Evolutionary conservation across 1,140 invertebrate genomes (phyloP).

Genomic region (Drosophila pachea): DNA sequence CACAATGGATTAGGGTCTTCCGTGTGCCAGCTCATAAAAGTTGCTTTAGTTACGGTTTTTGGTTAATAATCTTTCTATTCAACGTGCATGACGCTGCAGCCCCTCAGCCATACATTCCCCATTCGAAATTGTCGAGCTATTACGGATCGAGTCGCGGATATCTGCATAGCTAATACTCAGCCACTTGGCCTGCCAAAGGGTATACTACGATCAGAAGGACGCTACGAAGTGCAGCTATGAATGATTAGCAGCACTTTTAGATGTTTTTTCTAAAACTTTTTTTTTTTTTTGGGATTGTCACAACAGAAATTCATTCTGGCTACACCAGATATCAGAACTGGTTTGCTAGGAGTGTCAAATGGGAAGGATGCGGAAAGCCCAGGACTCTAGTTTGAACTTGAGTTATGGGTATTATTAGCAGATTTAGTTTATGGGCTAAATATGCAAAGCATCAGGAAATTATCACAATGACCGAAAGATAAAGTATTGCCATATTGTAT

Average conservation of each 20-base stretch:
- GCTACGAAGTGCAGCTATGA: constrained; percentile 22
- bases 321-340: no score
- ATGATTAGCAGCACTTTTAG: constrained; percentile 37
- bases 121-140: constrained; percentile 18
- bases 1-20: constrained; percentile 61
- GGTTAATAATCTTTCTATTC: constrained; percentile 79
- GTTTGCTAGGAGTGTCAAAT: no score
- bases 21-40: constrained; percentile 73
- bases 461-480: no score
- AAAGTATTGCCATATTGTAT: no score
- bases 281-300: constrained; percentile 49
- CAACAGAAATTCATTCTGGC: constrained; percentile 58
- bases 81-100: constrained; percentile 71
- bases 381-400: no score
- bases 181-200: constrained; percentile 49
- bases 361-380: no score
- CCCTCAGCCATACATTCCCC: constrained; percentile 2
- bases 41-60: constrained; percentile 78
- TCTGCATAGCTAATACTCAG: constrained; percentile 68
- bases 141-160: constrained; percentile 29
- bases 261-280: constrained; percentile 33
- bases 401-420: no score
- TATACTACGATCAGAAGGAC: constrained; percentile 13
- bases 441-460: no score
- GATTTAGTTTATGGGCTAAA: no score